phyloP scores from a whole-genome alignment of 2,888 invertebrate species.

The Caenorhabditis sp. region DNA sequence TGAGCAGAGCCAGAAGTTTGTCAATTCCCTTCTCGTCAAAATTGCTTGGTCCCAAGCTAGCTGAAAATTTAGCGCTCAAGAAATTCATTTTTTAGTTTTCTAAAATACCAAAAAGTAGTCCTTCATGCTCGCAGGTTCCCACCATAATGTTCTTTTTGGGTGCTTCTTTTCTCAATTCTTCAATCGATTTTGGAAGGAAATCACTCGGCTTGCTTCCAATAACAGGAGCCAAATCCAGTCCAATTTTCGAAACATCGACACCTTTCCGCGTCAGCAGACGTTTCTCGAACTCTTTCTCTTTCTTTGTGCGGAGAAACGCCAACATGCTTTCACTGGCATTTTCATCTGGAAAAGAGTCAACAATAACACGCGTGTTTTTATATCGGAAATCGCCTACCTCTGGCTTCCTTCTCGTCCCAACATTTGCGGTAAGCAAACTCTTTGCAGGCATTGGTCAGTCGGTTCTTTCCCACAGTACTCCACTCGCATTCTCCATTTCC shows the following conservation, averaged over 20 bases:
- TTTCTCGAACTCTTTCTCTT: constrained; percentile 71
- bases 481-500: constrained; percentile 77
- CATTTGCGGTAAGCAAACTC: constrained; percentile 72
- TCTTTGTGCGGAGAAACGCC: constrained; percentile 65
- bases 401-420: constrained; percentile 65
- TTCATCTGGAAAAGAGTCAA: constrained; percentile 45
- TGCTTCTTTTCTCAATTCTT: constrained; percentile 73
- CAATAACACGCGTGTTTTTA: not conserved
- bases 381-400: constrained; percentile 28
- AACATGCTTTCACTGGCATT: constrained; percentile 70
- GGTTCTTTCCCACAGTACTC: constrained; percentile 69
- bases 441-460: constrained; percentile 66
- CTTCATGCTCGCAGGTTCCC: constrained; percentile 76
- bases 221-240: constrained; percentile 71
- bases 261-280: constrained; percentile 71
- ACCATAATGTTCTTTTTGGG: constrained; percentile 74
- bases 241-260: constrained; percentile 74
- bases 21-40: constrained; percentile 76
- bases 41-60: constrained; percentile 70
- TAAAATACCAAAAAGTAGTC: constrained; percentile 71
- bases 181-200: constrained; percentile 73
- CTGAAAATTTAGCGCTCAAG: too few species aligned
- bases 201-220: constrained; percentile 69
- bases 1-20: constrained; percentile 73
- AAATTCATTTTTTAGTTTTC: too few species aligned